These are phyloP conservation scores for Cryptus viduatorius DNA, from an alignment of 2,888 invertebrate species.

Conservation along the genomic window DNA sequence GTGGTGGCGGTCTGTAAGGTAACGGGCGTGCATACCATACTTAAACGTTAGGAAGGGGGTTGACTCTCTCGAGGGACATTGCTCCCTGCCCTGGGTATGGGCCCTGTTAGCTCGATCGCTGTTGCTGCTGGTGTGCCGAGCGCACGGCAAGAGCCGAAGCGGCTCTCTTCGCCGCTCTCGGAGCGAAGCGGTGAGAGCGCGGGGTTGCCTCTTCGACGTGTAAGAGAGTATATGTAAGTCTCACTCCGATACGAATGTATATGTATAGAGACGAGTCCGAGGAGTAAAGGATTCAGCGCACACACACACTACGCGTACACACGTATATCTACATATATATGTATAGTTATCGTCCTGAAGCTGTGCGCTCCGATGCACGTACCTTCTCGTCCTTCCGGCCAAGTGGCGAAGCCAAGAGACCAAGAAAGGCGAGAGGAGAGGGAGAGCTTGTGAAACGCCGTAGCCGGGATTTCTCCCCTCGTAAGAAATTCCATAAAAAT, in stretches of 20 bases:
- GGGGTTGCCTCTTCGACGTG: conserved; percentile 47
- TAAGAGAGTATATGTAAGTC: conserved; percentile 1
- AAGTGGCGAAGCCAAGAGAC: conserved; percentile 19
- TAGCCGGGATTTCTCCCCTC: conserved; percentile 47
- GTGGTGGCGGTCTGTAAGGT: conserved; percentile 69
- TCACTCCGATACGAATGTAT: neutral
- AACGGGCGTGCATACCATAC: conserved; percentile 75
- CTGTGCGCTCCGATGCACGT: conserved; percentile 46
- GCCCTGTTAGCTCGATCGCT: conserved; percentile 66
- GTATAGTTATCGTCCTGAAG: conserved; percentile 59
- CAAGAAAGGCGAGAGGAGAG: conserved; percentile 17
- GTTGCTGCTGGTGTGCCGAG: conserved; percentile 22
- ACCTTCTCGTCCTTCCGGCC: conserved; percentile 63
- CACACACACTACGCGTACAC: neutral
- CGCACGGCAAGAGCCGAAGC: conserved; percentile 5
- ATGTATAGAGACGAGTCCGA: neutral
- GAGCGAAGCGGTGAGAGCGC: conserved; percentile 62
- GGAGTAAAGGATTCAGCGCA: conserved; percentile 46
- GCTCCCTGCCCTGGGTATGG: conserved; percentile 79
- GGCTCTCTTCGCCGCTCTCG: conserved; percentile 29
- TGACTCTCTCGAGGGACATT: conserved; percentile 81
- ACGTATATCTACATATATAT: neutral
- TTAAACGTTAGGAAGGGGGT: conserved; percentile 80
- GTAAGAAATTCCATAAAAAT: conserved; percentile 66
- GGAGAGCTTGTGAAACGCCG: conserved; percentile 21